Evolutionary conservation across 2,113 vertebrate species (phyloP).

Genomic region (Ptilorrhoa leucosticta): DNA sequence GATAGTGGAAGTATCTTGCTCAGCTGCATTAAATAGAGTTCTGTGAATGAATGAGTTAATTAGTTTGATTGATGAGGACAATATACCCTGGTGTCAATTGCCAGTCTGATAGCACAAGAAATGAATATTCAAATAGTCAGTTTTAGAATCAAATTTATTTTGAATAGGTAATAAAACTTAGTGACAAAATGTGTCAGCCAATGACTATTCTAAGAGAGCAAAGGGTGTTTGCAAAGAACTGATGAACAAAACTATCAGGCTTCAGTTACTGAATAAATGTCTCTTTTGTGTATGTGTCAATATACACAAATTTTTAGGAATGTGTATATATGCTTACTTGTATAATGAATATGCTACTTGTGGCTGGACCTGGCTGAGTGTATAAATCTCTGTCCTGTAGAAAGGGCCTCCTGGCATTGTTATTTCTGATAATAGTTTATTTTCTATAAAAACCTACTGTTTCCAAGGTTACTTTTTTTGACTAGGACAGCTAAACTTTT

Average conservation of each 20-base stretch:
- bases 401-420: not conserved
- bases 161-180: not conserved
- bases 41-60: not conserved
- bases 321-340: not conserved
- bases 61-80: not conserved
- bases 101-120: not conserved
- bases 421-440: not conserved
- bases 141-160: not conserved
- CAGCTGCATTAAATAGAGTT: not conserved
- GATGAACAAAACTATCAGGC: not conserved
- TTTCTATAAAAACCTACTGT: not conserved
- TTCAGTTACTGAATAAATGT: not conserved
- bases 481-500: not conserved
- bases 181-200: not conserved
- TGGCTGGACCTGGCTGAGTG: not conserved
- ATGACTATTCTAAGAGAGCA: not conserved
- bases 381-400: not conserved
- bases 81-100: not conserved
- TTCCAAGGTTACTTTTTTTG: not conserved
- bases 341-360: not conserved
- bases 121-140: not conserved
- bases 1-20: not conserved
- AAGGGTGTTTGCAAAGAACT: not conserved
- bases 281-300: not conserved
- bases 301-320: not conserved